Evolutionary conservation across 2,797 vertebrate species (phyloP).

Genomic region (Carcharodon carcharias): DNA sequence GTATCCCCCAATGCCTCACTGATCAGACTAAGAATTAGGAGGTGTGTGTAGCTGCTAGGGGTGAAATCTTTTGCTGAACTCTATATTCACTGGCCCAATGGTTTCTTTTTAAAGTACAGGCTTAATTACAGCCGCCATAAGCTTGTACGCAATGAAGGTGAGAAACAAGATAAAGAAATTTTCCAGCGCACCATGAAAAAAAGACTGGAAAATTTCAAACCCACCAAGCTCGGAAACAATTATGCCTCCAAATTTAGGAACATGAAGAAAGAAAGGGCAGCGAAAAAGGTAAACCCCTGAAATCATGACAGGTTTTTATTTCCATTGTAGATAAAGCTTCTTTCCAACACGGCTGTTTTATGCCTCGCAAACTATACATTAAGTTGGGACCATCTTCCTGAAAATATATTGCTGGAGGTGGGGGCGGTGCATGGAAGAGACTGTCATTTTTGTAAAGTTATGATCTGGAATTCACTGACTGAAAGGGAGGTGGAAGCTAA

Average conservation of each 20-base stretch:
- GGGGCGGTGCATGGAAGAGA: no score
- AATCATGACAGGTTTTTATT: not conserved
- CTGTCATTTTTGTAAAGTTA: not conserved
- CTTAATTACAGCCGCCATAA: slow-evolving; percentile 85
- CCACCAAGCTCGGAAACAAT: slow-evolving; percentile 76
- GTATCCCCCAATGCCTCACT: no score
- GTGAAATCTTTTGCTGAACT: not conserved
- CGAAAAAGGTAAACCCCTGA: slow-evolving; percentile 21
- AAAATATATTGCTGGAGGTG: not conserved
- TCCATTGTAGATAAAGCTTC: not conserved
- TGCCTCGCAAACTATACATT: not conserved
- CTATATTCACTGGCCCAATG: not conserved
- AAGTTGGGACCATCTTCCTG: not conserved
- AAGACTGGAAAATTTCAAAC: slow-evolving; percentile 90
- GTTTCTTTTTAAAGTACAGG: slow-evolving; percentile 63
- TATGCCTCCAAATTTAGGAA: slow-evolving; percentile 76
- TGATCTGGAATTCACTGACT: not conserved
- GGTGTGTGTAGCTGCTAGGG: not conserved
- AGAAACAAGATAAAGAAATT: slow-evolving; percentile 91
- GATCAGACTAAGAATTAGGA: not conserved
- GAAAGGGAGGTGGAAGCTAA: not conserved
- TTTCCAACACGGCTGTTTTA: not conserved
- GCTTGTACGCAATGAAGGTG: slow-evolving; percentile 69
- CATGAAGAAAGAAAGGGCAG: slow-evolving; percentile 55
- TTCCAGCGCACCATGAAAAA: slow-evolving; percentile 95